phyloP scores from a whole-genome alignment of 2,797 vertebrate genomes.

The Danio albolineatus region DNA sequence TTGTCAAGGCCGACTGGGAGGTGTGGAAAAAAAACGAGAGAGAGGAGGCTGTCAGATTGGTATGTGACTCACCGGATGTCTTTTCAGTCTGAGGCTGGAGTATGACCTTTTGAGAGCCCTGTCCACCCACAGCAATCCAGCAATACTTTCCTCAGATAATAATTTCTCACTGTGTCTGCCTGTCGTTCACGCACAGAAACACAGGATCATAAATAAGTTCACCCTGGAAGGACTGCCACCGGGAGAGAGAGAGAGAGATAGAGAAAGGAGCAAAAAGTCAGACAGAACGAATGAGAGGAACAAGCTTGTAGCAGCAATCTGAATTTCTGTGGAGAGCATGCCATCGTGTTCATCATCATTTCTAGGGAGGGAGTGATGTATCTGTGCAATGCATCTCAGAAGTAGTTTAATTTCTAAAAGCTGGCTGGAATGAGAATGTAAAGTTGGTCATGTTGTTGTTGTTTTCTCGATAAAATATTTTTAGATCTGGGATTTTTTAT shows the following conservation, averaged over 20 bases:
- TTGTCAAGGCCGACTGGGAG: conserved; percentile 41
- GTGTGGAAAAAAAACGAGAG: not conserved
- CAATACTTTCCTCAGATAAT: conserved; percentile 52
- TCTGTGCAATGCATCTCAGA: conserved; percentile 7
- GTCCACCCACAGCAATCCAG: conserved; percentile 52
- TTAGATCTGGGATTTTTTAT: no score
- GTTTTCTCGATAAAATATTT: not conserved
- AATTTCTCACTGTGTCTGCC: conserved; percentile 58
- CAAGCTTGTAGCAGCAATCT: conserved; percentile 66
- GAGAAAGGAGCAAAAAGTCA: conserved; percentile 57
- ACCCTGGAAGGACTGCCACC: conserved; percentile 66
- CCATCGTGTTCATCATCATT: conserved; percentile 67
- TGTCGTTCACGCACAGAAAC: conserved; percentile 64
- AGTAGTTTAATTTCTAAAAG: conserved; percentile 13
- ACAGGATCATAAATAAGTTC: conserved; percentile 69
- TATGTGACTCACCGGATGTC: conserved; percentile 57
- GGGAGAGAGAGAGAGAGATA: conserved; percentile 52
- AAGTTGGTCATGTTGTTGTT: not conserved
- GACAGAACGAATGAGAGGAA: not conserved
- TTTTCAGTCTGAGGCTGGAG: conserved; percentile 48
- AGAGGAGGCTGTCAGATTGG: conserved; percentile 55
- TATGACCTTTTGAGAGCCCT: conserved; percentile 52
- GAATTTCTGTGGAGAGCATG: conserved; percentile 65
- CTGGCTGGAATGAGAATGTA: not conserved
- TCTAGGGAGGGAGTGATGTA: conserved; percentile 40